These are phyloP conservation scores for Cistogaster globosa DNA, from an alignment of 2,888 invertebrate species.

Conservation along the genomic window DNA sequence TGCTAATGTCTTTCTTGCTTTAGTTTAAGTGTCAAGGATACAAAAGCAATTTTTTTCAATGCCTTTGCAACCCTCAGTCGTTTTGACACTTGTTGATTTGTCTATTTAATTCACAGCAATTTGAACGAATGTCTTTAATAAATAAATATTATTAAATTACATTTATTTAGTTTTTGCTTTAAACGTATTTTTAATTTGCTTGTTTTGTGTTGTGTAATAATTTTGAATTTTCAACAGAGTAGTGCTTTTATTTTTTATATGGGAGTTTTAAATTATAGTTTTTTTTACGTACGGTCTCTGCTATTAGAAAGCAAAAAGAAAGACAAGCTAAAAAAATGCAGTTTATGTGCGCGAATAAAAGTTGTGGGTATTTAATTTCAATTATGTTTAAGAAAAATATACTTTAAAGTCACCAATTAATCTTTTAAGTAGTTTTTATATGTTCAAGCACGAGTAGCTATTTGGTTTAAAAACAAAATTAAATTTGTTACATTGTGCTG, in stretches of 20 bases:
- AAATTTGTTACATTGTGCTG: conserved; percentile 24
- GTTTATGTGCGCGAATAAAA: conserved; percentile 7
- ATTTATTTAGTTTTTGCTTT: not conserved
- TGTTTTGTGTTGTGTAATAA: conserved; percentile 34
- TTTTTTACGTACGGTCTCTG: not conserved
- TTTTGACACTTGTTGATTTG: conserved; percentile 57
- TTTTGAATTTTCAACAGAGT: not conserved
- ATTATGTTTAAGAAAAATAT: conserved; percentile 52
- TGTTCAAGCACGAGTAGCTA: conserved; percentile 19
- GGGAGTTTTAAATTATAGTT: conserved; percentile 21
- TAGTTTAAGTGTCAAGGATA: conserved; percentile 8
- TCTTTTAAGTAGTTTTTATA: conserved; percentile 44
- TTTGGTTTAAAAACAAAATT: conserved; percentile 4
- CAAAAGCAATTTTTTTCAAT: conserved; percentile 29
- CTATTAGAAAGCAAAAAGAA: not conserved
- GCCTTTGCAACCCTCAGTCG: conserved; percentile 14
- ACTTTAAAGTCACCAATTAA: conserved; percentile 50
- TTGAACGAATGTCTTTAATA: not conserved
- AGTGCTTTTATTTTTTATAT: conserved; percentile 27
- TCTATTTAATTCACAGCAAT: not conserved
- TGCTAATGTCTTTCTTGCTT: not conserved
- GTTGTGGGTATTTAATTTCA: conserved; percentile 59
- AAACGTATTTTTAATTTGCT: not conserved
- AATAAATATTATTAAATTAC: not conserved
- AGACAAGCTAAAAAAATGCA: conserved; percentile 1